phyloP scores from a whole-genome alignment of 2,888 invertebrate genomes.

The Hyles lineata region DNA sequence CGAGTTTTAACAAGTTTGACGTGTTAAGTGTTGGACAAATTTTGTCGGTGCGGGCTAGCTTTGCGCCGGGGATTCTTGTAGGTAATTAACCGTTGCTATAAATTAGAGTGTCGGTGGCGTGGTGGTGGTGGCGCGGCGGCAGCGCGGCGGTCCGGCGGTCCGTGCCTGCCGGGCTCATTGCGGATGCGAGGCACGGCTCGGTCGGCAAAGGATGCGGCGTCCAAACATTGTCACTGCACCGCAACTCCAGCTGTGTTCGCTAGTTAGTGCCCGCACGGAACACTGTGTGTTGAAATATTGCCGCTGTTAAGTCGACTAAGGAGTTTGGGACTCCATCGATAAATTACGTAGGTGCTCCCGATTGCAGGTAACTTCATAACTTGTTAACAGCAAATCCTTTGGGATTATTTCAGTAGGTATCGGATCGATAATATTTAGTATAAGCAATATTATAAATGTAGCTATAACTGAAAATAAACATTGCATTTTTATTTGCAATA shows the following conservation, averaged over 20 bases:
- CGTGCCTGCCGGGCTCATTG: constrained; percentile 61
- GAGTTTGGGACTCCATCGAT: constrained; percentile 50
- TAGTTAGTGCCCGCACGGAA: constrained; percentile 71
- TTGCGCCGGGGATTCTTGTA: constrained; percentile 66
- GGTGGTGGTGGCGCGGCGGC: constrained; percentile 30
- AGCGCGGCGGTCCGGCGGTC: constrained; percentile 43
- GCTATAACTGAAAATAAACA: too few species aligned
- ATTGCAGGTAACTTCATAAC: constrained; percentile 11
- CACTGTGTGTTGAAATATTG: constrained; percentile 70
- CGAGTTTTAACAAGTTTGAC: constrained; percentile 46
- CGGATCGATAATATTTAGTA: not conserved
- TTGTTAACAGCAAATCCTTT: constrained; percentile 1
- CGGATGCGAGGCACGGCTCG: constrained; percentile 65
- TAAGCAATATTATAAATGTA: not conserved
- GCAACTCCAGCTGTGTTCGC: constrained; percentile 75
- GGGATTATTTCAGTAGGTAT: not conserved
- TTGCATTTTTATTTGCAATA: too few species aligned
- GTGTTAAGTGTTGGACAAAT: constrained; percentile 52
- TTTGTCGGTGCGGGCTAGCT: constrained; percentile 49
- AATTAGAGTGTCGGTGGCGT: constrained; percentile 62
- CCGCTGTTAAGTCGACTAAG: constrained; percentile 50
- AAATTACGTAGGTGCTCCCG: constrained; percentile 31
- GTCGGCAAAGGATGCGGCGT: constrained; percentile 64
- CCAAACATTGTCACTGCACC: constrained; percentile 78
- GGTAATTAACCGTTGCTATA: constrained; percentile 79